Base-by-base conservation (phyloP, 2,797 vertebrate species). In the Hoplostethus atlanticus region DNA sequence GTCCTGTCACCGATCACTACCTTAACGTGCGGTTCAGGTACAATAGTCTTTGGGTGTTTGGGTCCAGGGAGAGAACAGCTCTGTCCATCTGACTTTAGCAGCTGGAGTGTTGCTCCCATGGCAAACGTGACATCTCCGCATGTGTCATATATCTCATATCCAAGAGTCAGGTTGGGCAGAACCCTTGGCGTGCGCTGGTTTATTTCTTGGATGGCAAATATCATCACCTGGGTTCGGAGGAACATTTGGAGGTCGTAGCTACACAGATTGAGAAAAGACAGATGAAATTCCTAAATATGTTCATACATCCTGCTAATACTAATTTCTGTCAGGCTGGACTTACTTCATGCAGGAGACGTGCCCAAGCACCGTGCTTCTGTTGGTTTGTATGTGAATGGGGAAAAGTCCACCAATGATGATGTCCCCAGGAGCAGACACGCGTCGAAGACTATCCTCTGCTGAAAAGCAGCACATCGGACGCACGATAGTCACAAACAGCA, bases 351-450 rank as follows among this genome's bases (percentile, higher is more conserved):
- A 90, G 56, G 30, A 6, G 34, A 69, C 5, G 3, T 60, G 5
- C n/a, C 44, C 61, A 1, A 28, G 17, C 0, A 0, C n/a, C 0
- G 6, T 10, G 11, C 1, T 77, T 65, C 71, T 69, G 0, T 65
- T 75, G 2, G 62, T 70, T 46, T 40, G 0, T 12, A 0, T 4
- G 36, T 92, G 88, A 64, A 93, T 0, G 1, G 87, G 81, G 44
- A 93, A 89, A 80, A 94, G 84, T 68, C 85, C 93, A 72, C 90
- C 90, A 58, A 85, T 90, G 4, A 92, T 78, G 71, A 93, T 51
- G 34, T 93, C 84, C 4, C 91, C 91, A 9, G 76, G 52, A 44
- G 51, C 61, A 51, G 59, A 76, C 4, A 48, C 61, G 13, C 21
- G 81, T 5, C 71, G 60, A 21, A 0, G 30, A 16, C 0, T 5